Evolutionary conservation across 1,140 invertebrate species (phyloP).

Genomic region (Leptinotarsa lineolata): DNA sequence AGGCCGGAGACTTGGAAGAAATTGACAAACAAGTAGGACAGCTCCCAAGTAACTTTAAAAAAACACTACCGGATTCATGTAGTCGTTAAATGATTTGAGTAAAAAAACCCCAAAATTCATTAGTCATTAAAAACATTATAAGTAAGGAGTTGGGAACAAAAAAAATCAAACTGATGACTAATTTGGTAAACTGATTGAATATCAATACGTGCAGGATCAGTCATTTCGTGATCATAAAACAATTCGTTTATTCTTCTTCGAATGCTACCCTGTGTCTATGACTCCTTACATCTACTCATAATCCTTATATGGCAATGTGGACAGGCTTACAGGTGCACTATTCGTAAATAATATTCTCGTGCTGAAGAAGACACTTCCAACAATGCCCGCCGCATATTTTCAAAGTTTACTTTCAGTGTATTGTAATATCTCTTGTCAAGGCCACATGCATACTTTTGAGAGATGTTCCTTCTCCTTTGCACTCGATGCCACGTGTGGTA

Average conservation of each 20-base stretch:
- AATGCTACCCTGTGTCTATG: background rate
- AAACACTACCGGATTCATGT: too few relatives aligned
- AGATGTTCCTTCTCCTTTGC: background rate
- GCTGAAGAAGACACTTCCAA: constrained; percentile 28
- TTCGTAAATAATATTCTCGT: constrained; percentile 28
- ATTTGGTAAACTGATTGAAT: too few relatives aligned
- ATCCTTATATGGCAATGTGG: constrained; percentile 15
- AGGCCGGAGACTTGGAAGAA: too few relatives aligned
- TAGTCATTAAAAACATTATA: too few relatives aligned
- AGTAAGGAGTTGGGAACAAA: too few relatives aligned
- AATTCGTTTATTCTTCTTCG: background rate
- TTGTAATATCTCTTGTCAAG: constrained; percentile 15
- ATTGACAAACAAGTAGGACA: too few relatives aligned
- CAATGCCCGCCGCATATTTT: constrained; percentile 26
- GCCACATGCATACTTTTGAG: background rate
- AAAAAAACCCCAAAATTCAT: too few relatives aligned
- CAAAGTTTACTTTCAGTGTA: constrained; percentile 18
- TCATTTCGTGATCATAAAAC: too few relatives aligned
- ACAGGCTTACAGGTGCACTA: constrained; percentile 13
- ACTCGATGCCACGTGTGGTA: background rate
- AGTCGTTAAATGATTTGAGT: too few relatives aligned
- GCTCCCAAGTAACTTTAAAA: too few relatives aligned
- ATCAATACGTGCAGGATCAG: too few relatives aligned
- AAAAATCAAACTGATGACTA: too few relatives aligned
- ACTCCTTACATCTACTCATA: background rate